Evolutionary conservation across 2,888 invertebrate species (phyloP).

Genomic region (Camptogramma bilineatum): DNA sequence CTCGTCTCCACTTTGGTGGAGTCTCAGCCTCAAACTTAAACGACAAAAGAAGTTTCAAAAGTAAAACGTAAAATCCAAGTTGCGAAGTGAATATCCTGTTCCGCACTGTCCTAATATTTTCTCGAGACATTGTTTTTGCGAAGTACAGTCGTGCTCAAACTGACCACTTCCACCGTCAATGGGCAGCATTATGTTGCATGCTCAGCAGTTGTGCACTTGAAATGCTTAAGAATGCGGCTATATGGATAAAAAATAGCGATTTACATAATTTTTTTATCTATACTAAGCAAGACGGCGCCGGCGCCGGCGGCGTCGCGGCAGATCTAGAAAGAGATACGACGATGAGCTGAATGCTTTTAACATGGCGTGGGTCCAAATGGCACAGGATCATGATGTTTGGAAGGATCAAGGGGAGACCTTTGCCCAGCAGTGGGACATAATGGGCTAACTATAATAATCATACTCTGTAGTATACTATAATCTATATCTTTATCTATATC

Average conservation of each 20-base stretch:
- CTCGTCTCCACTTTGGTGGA: too few species aligned
- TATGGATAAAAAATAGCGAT: constrained; percentile 39
- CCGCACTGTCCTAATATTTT: constrained; percentile 50
- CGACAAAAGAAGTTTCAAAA: background rate
- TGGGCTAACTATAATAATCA: too few species aligned
- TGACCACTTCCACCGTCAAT: constrained; percentile 67
- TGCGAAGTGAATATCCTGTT: constrained; percentile 26
- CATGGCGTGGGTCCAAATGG: too few species aligned
- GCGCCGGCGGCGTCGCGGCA: too few species aligned
- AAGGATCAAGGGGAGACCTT: too few species aligned
- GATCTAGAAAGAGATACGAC: too few species aligned
- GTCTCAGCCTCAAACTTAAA: constrained; percentile 4
- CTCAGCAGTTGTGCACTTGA: constrained; percentile 67
- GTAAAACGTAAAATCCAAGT: constrained; percentile 8
- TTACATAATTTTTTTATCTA: background rate
- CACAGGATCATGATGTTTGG: too few species aligned
- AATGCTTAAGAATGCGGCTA: constrained; percentile 46
- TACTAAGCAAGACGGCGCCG: too few species aligned
- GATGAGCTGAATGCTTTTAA: too few species aligned
- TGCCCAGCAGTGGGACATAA: too few species aligned
- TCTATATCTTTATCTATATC: too few species aligned
- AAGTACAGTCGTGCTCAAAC: constrained; percentile 57
- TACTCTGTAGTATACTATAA: too few species aligned
- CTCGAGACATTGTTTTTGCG: constrained; percentile 55
- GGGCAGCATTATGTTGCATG: constrained; percentile 67